phyloP scores from a whole-genome alignment of 1,140 invertebrate genomes.

The Bombus confusus region DNA sequence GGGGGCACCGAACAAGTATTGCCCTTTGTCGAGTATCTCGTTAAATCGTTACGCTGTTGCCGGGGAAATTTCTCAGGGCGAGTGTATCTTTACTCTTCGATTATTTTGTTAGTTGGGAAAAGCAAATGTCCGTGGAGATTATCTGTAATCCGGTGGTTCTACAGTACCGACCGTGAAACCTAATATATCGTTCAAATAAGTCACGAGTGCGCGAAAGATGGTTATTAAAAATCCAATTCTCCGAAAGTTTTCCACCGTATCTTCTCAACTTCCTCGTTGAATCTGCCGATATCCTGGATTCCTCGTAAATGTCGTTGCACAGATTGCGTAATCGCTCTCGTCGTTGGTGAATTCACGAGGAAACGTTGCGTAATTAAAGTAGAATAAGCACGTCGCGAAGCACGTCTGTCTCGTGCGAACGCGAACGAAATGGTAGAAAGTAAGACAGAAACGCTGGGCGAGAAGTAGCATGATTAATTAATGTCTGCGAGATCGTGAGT shows the following conservation, averaged over 20 bases:
- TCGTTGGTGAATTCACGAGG: not conserved
- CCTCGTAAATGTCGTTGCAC: no score
- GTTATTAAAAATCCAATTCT: no score
- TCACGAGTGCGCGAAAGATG: no score
- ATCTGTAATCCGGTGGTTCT: no score
- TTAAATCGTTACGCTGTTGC: not conserved
- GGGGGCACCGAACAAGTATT: not conserved
- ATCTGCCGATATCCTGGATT: no score
- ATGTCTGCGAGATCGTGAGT: slow-evolving; percentile 26
- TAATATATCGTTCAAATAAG: no score
- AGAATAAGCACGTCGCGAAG: not conserved
- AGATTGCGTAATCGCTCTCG: not conserved
- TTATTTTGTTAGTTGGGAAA: not conserved
- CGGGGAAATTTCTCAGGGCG: not conserved
- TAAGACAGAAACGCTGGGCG: slow-evolving; percentile 5
- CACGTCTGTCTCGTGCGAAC: not conserved
- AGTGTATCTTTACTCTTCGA: not conserved
- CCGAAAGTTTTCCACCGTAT: no score
- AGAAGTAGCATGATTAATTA: slow-evolving; percentile 39
- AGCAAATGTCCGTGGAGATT: not conserved
- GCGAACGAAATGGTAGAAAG: slow-evolving; percentile 3
- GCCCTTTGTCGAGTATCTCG: not conserved
- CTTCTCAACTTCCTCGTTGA: no score
- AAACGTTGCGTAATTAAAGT: not conserved
- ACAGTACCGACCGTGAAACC: no score